Conservation (phyloP, 2,113 vertebrate species). For the Varanus salvator region DNA sequence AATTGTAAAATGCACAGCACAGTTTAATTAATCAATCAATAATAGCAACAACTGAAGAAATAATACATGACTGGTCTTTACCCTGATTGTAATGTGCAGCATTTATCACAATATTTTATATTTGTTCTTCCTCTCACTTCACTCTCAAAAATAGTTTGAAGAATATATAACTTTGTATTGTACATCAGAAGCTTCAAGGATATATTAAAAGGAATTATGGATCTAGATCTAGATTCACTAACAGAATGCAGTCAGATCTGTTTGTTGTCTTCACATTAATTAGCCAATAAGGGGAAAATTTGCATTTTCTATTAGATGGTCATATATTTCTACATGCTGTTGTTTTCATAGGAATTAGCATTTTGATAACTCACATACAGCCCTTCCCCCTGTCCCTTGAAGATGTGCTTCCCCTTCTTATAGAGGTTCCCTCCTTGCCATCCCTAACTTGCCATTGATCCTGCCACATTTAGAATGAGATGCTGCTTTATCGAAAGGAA, state of each 20-base stretch:
- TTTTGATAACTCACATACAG: not conserved
- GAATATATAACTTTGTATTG: not conserved
- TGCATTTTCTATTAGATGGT: not conserved
- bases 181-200: not conserved
- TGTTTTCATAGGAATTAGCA: not conserved
- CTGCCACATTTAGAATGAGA: not conserved
- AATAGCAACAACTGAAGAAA: not conserved
- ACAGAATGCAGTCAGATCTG: not conserved
- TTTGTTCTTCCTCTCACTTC: not conserved
- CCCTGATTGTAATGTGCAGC: not conserved
- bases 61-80: not conserved
- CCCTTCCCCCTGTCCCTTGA: no score
- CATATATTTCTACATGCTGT: not conserved
- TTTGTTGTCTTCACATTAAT: constrained; percentile 13
- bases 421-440: not conserved
- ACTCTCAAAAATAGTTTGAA: not conserved
- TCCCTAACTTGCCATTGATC: not conserved
- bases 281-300: not conserved
- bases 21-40: not conserved
- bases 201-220: not conserved
- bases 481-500: not conserved
- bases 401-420: not conserved
- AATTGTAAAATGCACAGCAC: not conserved
- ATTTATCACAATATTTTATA: not conserved
- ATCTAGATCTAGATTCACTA: not conserved